phyloP scores from a whole-genome alignment of 2,113 vertebrate genomes.

The Mionectes macconnelli region DNA sequence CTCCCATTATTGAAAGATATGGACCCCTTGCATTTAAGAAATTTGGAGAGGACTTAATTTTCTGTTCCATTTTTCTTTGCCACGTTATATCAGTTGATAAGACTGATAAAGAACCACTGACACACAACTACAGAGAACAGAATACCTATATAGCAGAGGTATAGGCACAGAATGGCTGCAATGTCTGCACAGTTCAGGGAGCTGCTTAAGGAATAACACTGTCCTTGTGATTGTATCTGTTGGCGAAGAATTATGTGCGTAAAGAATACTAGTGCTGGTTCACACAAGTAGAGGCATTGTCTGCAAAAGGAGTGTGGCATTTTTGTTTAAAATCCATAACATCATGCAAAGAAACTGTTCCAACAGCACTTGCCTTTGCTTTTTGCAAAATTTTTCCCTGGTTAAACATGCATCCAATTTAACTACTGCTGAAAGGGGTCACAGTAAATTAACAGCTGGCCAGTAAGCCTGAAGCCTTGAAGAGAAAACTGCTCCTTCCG shows the following conservation, averaged over 20 bases:
- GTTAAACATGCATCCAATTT: background rate
- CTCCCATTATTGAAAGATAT: background rate
- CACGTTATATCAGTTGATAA: background rate
- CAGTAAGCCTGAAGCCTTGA: background rate
- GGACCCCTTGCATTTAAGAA: background rate
- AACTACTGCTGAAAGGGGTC: background rate
- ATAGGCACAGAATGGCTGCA: background rate
- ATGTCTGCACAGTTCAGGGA: background rate
- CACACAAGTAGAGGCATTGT: background rate
- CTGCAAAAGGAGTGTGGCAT: background rate
- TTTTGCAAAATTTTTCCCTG: background rate
- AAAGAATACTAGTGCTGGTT: background rate
- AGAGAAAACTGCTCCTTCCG: background rate
- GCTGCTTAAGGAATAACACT: background rate
- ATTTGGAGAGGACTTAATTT: background rate
- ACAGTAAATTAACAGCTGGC: background rate
- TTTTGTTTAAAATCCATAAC: background rate
- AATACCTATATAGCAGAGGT: background rate
- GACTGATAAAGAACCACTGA: background rate
- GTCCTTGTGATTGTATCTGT: background rate
- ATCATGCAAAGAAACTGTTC: background rate
- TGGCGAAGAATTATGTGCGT: accelerated
- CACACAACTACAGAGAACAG: background rate
- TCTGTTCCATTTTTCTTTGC: background rate
- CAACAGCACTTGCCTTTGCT: background rate